Percentiles rank a stretch among this genome's conserved stretches.
phyloP scores from a whole-genome alignment of 2,888 invertebrate species.

The Halictus ligatus region DNA sequence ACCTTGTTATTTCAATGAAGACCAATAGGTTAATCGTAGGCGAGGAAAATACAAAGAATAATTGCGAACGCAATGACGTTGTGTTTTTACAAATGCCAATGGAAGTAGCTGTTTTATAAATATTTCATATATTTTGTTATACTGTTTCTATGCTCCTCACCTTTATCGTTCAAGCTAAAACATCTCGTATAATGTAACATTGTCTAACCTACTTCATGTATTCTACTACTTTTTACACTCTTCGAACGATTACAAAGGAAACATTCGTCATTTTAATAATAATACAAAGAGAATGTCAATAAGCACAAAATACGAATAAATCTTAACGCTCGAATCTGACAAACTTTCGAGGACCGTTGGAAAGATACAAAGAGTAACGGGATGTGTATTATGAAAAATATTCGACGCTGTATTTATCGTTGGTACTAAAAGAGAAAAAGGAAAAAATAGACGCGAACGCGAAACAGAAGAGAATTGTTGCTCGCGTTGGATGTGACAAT shows the following conservation, averaged over 20 bases:
- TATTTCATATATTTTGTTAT: slow-evolving; percentile 84
- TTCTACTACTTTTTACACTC: slow-evolving; percentile 72
- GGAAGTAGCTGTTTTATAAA: slow-evolving; percentile 80
- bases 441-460: not conserved
- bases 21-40: slow-evolving; percentile 29
- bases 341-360: not conserved
- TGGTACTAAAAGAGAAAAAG: slow-evolving; percentile 9
- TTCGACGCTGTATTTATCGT: slow-evolving; percentile 23
- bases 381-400: not conserved
- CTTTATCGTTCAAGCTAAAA: slow-evolving; percentile 73
- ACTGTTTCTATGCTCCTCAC: slow-evolving; percentile 83
- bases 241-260: slow-evolving; percentile 42
- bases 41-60: not conserved
- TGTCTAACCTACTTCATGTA: slow-evolving; percentile 59
- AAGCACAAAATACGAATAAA: slow-evolving; percentile 66
- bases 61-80: slow-evolving; percentile 17
- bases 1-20: slow-evolving; percentile 17
- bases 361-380: slow-evolving; percentile 11
- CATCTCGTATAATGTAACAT: slow-evolving; percentile 58
- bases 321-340: slow-evolving; percentile 10
- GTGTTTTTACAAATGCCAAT: slow-evolving; percentile 74
- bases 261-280: slow-evolving; percentile 34
- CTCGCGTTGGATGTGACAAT: slow-evolving; percentile 35
- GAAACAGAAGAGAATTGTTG: slow-evolving; percentile 8
- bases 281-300: slow-evolving; percentile 53